Percentiles rank a stretch among this genome's conserved stretches.
Conservation (phyloP, 2,888 invertebrate species). For the Plagiodera versicolora region DNA sequence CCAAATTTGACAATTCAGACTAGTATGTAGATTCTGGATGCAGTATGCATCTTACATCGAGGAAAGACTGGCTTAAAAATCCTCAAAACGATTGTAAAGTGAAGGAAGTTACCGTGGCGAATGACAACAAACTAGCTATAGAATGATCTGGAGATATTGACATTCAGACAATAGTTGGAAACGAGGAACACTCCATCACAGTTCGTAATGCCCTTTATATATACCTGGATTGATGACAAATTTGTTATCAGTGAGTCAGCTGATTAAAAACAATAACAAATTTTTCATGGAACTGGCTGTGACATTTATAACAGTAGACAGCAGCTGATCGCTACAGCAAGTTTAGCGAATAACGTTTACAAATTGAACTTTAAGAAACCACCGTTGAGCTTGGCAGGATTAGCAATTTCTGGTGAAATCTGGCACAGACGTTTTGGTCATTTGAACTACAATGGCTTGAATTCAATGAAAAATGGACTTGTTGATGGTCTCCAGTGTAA, state of each 20-base stretch:
- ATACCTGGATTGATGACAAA: conserved; percentile 36
- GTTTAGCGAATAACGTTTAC: conserved; percentile 28
- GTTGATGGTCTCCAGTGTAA: conserved; percentile 10
- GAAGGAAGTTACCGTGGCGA: conserved; percentile 29
- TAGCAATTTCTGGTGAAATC: conserved; percentile 11
- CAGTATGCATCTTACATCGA: conserved; percentile 35
- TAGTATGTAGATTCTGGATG: conserved; percentile 41
- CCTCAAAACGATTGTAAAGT: conserved; percentile 11
- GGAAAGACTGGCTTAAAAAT: conserved; percentile 24
- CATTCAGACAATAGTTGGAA: conserved; percentile 23
- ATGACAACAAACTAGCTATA: conserved; percentile 28
- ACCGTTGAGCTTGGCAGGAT: conserved; percentile 2
- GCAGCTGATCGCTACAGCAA: conserved; percentile 10
- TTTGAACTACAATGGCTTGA: conserved; percentile 20
- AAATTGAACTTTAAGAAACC: conserved; percentile 23
- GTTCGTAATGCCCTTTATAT: conserved; percentile 30
- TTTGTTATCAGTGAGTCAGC: conserved; percentile 34
- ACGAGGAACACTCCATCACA: conserved; percentile 18
- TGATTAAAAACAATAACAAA: conserved; percentile 34
- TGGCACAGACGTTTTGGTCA: conserved; percentile 26
- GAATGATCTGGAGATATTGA: conserved; percentile 30
- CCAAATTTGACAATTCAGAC: conserved; percentile 26
- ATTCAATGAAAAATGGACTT: conserved; percentile 8
- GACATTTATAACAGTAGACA: conserved; percentile 31
- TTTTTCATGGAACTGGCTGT: conserved; percentile 30